Evolutionary conservation across 2,888 invertebrate species (phyloP), one percentile per base, ranked within the genome.

Genomic region (Anorthoa munda): DNA sequence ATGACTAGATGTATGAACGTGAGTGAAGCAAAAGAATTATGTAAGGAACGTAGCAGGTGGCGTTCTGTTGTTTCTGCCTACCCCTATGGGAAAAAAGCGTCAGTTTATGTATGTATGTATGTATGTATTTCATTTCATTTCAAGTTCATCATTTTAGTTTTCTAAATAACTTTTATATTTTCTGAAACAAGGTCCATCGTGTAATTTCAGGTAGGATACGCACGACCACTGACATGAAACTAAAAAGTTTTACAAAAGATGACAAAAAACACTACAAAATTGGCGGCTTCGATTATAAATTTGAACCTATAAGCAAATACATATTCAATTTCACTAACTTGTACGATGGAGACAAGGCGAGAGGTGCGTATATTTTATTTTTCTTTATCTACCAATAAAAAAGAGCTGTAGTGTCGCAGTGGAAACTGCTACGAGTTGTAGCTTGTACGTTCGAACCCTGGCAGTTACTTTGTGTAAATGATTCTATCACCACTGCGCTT

Each of bases 231-330:
- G 74, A 75, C 4, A 7, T 80, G 0, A 79, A 72, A 26, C 17
- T 89, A 31, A 89, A 88, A 50, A 48, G 48, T 1, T 66, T 85
- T 0, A 39, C 31, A 0, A 81, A 85, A 18, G 81, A 85, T 21
- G 92, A 89, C 4, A 70, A 86, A 12, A 79, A 89, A 17, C 81
- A 92, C 71, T 92, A 89, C 85, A 90, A 91, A 66, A 45, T 93
- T 1, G 66, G 65, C 4, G 76, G 84, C 12, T 89, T 83, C 23
- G 88, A 91, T 4, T 90, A 88, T 72, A 81, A 65, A 1, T 92
- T 87, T 66, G 88, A 89, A 0, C 83, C 89, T 0, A 4, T 85
- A 0, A 79, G 87, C 2, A 86, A 85, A 64, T 82, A 91, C 4
- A 7, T 64, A 1, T 72, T 91, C 3, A 53, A 74, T 0, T 73